Evolutionary conservation across 2,888 invertebrate genomes (phyloP), one percentile per base, ranked within the genome.

Genomic region (Crossocerus cetratus): DNA sequence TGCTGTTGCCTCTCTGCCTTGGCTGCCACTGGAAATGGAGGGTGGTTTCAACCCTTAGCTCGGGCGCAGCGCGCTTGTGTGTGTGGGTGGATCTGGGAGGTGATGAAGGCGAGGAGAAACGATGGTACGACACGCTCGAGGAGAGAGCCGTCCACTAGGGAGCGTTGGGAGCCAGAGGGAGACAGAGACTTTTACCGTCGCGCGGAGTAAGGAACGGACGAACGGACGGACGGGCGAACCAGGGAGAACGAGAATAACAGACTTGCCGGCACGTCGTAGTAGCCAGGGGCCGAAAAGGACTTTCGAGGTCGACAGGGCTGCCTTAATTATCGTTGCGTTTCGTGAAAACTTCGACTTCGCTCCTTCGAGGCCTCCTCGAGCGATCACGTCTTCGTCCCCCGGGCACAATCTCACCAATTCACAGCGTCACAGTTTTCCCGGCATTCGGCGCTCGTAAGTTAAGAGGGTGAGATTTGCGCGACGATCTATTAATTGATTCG

Each of bases 31-130:
- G 86, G 83, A 86, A 87, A 86, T 79, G 78, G 85, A 83, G 86
- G 87, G 84, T 86, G 85, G 84, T 85, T 86, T 87, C 85, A 86
- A 86, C 87, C 87, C 87, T 88, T 87, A 84, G 86, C 83, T 86
- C 82, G 80, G 76, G 83, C 76, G 72, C 75, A 76, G 77, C 76
- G 72, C 71, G 73, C 78, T 80, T 81, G 80, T 82, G 80, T 79
- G 82, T 82, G 78, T 62, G 63, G 56, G 84, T 81, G 82, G 84
- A 84, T 80, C 84, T 81, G 75, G 84, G 81, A 58, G 82, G 77
- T 74, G 81, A 70, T 32, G 32, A 32, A 32, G 32, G 32, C 80
- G 79, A 81, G 78, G 67, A 76, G 82, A 32, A 82, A 82, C 81
- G 82, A 77, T 69, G 78, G 82, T 76, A 76, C 49, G 49, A 49